Percentiles rank a stretch among this genome's conserved stretches.
Conservation (phyloP, 2,888 invertebrate genomes). For the Rambutsinella grinnellia region DNA sequence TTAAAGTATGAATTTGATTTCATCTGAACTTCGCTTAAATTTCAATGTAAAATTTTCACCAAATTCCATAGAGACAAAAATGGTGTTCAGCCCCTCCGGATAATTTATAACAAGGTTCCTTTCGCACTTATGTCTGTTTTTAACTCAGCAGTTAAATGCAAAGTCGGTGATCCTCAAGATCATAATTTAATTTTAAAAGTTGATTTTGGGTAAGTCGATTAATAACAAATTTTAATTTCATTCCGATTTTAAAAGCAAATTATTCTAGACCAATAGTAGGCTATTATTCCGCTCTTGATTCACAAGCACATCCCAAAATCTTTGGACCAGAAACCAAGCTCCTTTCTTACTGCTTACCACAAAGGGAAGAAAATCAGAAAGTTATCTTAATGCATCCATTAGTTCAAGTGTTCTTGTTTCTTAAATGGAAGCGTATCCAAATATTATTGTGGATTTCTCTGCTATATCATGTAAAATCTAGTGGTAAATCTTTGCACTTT, state of each 20-base stretch:
- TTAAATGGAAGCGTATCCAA: constrained; percentile 57
- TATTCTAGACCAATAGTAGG: too few relatives aligned
- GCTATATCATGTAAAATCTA: constrained; percentile 45
- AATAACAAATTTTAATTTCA: too few relatives aligned
- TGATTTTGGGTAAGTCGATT: constrained; percentile 57
- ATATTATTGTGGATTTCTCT: constrained; percentile 49
- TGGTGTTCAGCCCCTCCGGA: constrained; percentile 38
- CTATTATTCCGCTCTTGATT: too few relatives aligned
- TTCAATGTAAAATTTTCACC: constrained; percentile 1
- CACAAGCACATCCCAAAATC: too few relatives aligned
- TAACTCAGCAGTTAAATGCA: constrained; percentile 27
- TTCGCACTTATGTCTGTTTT: constrained; percentile 47
- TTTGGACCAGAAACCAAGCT: constrained; percentile 50
- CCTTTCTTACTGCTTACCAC: constrained; percentile 36
- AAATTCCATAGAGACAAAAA: constrained; percentile 31
- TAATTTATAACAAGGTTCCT: constrained; percentile 54
- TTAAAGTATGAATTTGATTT: constrained; percentile 41
- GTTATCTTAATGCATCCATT: constrained; percentile 54
- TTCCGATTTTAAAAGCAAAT: too few relatives aligned
- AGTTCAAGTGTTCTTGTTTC: constrained; percentile 48
- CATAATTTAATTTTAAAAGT: constrained; percentile 38
- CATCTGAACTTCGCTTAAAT: not conserved
- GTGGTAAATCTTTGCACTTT: not conserved
- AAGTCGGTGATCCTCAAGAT: constrained; percentile 44
- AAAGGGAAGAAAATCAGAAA: constrained; percentile 37